Evolutionary conservation across 2,113 vertebrate species (phyloP).

Genomic region (Petrocephalus microphthalmus): DNA sequence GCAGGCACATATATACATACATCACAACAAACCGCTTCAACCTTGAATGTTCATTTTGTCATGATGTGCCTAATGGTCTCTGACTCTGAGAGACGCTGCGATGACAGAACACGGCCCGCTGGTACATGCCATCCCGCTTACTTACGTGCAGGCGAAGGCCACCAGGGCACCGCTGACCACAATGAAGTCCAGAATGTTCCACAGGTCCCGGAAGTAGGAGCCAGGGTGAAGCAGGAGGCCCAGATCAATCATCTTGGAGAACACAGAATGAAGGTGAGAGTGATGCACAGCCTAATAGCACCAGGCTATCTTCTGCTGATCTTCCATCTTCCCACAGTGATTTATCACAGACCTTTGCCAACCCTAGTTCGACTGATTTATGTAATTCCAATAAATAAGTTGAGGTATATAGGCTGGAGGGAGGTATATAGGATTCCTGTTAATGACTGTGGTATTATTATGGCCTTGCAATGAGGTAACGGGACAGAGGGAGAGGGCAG

Average conservation of each 20-base stretch:
- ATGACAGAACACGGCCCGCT: not conserved
- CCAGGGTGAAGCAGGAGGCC: constrained; percentile 67
- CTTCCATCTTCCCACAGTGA: not conserved
- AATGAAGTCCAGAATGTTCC: constrained; percentile 98
- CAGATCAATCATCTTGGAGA: constrained; percentile 65
- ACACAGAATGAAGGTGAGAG: not conserved
- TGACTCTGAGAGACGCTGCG: not conserved
- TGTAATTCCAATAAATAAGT: not conserved
- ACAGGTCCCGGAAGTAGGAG: constrained; percentile 66
- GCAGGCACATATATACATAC: not conserved
- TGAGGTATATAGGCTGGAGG: not conserved
- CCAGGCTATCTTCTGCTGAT: not conserved
- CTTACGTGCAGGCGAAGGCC: constrained; percentile 98
- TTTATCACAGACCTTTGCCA: not conserved
- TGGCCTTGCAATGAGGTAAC: not conserved
- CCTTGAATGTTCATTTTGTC: not conserved
- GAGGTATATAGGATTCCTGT: not conserved
- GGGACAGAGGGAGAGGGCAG: not conserved
- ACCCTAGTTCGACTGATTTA: not conserved
- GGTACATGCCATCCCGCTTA: constrained; percentile 34
- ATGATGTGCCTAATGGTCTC: not conserved
- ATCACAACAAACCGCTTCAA: not conserved
- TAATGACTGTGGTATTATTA: not conserved
- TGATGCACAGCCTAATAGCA: not conserved
- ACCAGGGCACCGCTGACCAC: constrained; percentile 97